These are phyloP conservation scores for Chalcosyrphus nemorum DNA, from an alignment of 2,888 invertebrate genomes.

Conservation along the genomic window DNA sequence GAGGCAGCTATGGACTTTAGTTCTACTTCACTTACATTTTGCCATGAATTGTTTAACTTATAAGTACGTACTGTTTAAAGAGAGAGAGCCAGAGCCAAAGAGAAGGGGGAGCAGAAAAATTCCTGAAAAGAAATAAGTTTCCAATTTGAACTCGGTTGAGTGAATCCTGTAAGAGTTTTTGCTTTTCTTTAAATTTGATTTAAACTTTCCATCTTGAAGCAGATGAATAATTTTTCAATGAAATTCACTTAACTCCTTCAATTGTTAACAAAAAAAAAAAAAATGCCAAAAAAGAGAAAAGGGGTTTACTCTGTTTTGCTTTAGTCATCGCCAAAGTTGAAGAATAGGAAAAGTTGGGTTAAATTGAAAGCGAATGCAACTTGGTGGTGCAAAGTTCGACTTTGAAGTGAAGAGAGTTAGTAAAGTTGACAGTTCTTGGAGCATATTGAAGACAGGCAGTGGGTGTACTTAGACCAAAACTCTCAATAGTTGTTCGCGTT, in stretches of 20 bases:
- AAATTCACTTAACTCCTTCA: slow-evolving; percentile 42
- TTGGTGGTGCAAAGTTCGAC: slow-evolving; percentile 16
- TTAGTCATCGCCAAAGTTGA: neutral
- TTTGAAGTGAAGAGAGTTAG: slow-evolving; percentile 37
- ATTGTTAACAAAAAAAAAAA: too few species aligned
- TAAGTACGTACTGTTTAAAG: neutral
- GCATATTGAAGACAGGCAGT: neutral
- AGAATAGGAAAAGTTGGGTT: slow-evolving; percentile 17
- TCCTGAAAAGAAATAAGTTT: slow-evolving; percentile 24
- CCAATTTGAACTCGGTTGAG: slow-evolving; percentile 37
- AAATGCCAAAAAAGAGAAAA: too few species aligned
- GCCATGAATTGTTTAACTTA: slow-evolving; percentile 21
- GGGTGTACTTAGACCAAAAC: too few species aligned
- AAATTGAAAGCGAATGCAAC: slow-evolving; percentile 11
- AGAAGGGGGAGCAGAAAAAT: neutral
- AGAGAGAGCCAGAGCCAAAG: neutral
- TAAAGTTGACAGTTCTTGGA: slow-evolving; percentile 32
- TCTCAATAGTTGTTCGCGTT: too few species aligned
- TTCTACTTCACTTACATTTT: neutral
- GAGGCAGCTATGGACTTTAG: neutral
- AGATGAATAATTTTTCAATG: slow-evolving; percentile 51
- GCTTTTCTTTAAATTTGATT: slow-evolving; percentile 54
- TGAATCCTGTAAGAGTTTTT: slow-evolving; percentile 42
- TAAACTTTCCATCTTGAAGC: slow-evolving; percentile 52
- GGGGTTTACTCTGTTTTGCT: neutral